Evolutionary conservation across 2,797 vertebrate species (phyloP).

Genomic region (Calcarius lapponicus): DNA sequence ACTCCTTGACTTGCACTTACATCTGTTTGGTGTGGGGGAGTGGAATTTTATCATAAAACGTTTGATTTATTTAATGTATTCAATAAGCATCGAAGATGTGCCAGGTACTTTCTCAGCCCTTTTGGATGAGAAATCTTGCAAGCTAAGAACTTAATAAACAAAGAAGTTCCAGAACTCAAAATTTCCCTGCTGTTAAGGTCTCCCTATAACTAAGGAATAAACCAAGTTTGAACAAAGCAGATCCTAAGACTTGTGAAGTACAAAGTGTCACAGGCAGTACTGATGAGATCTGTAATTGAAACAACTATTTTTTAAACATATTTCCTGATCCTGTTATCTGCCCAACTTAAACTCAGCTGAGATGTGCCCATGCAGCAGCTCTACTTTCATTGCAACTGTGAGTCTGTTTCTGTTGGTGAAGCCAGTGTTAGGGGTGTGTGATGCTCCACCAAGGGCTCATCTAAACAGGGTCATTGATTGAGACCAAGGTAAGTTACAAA

Average conservation of each 20-base stretch:
- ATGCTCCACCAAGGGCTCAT: neutral
- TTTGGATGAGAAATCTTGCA: slow-evolving; percentile 65
- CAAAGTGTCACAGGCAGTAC: neutral
- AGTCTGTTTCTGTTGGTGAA: neutral
- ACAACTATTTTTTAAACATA: neutral
- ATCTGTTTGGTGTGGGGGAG: slow-evolving; percentile 64
- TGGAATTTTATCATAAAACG: slow-evolving; percentile 62
- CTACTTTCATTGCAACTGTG: neutral
- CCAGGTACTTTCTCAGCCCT: slow-evolving; percentile 65
- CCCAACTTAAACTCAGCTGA: neutral
- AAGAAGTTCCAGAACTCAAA: slow-evolving; percentile 35
- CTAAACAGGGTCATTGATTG: neutral
- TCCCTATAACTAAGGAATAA: neutral
- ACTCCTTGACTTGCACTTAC: slow-evolving; percentile 45
- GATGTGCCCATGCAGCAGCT: neutral
- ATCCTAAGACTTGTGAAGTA: neutral
- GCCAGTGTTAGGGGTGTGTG: neutral
- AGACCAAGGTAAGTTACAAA: neutral
- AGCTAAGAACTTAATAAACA: slow-evolving; percentile 56
- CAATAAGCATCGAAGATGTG: slow-evolving; percentile 63
- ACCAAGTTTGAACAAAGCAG: neutral
- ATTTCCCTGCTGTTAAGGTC: neutral
- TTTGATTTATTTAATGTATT: slow-evolving; percentile 71
- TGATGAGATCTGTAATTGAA: neutral
- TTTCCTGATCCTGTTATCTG: neutral